Conservation (phyloP, 2,888 invertebrate genomes). For the Orthosia cruda region DNA sequence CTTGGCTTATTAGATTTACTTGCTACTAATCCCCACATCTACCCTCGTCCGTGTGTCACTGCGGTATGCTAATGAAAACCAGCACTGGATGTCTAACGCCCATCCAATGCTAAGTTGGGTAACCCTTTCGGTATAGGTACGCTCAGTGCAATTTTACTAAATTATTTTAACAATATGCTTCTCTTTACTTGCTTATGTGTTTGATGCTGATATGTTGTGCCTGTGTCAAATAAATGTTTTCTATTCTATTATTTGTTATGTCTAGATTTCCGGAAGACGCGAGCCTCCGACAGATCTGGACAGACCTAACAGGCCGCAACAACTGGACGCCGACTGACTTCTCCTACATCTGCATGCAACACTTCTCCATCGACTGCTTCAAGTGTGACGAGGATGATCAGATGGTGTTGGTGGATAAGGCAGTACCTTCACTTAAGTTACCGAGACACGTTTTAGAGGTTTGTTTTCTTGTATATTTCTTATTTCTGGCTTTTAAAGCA, state of each 20-base stretch:
- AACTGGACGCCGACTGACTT: conserved; percentile 90
- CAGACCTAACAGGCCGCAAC: conserved; percentile 87
- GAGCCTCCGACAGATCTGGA: conserved; percentile 86
- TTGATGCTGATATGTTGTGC: too few species aligned
- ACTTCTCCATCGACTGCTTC: conserved; percentile 89
- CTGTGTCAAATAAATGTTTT: too few species aligned
- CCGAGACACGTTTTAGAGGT: conserved; percentile 89
- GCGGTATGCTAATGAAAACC: too few species aligned
- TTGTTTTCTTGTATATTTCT: not conserved
- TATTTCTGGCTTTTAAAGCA: not conserved
- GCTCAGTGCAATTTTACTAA: too few species aligned
- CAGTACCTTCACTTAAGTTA: conserved; percentile 87
- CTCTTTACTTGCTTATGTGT: too few species aligned
- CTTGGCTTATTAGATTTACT: not conserved
- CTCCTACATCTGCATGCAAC: conserved; percentile 89
- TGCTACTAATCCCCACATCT: too few species aligned
- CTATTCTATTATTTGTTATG: not conserved
- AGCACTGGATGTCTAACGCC: too few species aligned
- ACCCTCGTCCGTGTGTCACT: too few species aligned
- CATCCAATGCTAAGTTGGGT: too few species aligned
- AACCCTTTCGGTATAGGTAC: too few species aligned
- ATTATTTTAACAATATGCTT: too few species aligned
- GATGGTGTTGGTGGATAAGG: conserved; percentile 84
- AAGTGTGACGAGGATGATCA: conserved; percentile 81
- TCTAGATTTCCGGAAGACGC: conserved; percentile 87